Evolutionary conservation across 2,888 invertebrate species (phyloP), one percentile per base, ranked within the genome.

Genomic region (Leucania comma): DNA sequence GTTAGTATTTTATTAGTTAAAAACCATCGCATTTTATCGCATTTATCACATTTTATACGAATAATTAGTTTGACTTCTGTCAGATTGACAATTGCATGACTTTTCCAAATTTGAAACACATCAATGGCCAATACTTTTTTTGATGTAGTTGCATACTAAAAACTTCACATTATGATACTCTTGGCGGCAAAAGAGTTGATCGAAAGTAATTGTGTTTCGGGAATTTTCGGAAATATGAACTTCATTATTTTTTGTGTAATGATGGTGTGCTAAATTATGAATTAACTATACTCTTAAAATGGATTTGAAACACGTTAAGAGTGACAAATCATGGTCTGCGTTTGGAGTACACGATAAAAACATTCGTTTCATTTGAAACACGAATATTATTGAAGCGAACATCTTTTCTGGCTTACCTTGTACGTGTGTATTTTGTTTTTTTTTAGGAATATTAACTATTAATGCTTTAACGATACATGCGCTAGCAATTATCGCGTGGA

Each of bases 31-130:
- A 89, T 89, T 57, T 57, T 56, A 32, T 56, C 56, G 56, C 56
- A 56, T 56, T 57, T 57, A 86, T 86, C 76, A 82, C 89, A 89
- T 89, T 85, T 83, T 89, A 77, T 72, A 62, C 29, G 22, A 56
- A 65, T 68, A 38, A 65, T 70, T 72, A 24, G 5, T 61, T 67
- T 69, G 69, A 71, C 50, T 38, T 54, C 67, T 50, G 68, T 29
- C 56, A 26, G 59, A 50, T 57, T 17, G 35, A 26, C 48, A 58
- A 68, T 70, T 60, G 65, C 56, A 29, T 75, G 73, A 68, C 54
- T 51, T 76, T 81, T 83, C 75, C 20, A 72, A 73, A 75, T 84
- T 80, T 50, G 42, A 79, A 81, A 68, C 20, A 66, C 20, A 32
- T 54, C 22, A 29, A 10, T 8, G 51, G 70, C 38, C 70, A 69